These are phyloP conservation scores for Mystacornis crossleyi DNA, from an alignment of 2,113 vertebrate genomes.

Conservation along the genomic window DNA sequence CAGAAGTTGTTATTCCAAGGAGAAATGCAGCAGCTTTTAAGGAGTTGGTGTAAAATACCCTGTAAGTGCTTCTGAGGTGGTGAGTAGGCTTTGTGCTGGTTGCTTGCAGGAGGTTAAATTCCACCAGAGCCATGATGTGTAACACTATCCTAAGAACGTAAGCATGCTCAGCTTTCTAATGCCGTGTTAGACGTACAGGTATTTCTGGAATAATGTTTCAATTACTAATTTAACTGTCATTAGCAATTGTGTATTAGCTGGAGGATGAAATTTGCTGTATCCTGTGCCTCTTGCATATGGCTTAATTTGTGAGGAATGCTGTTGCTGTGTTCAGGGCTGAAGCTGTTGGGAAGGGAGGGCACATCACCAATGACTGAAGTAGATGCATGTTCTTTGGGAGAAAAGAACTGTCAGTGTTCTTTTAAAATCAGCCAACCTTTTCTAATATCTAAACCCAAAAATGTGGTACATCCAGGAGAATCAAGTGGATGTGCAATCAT, in stretches of 20 bases:
- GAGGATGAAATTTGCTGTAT: neutral
- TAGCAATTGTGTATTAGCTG: neutral
- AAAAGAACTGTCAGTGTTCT: neutral
- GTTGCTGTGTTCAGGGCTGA: neutral
- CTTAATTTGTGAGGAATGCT: neutral
- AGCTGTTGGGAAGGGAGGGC: rapidly evolving
- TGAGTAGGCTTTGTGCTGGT: neutral
- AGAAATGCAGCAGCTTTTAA: neutral
- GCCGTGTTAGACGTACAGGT: neutral
- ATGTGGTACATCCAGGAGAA: neutral
- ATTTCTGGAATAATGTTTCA: neutral
- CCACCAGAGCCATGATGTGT: neutral
- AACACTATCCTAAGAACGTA: neutral
- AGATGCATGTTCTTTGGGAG: neutral
- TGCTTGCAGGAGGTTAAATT: neutral
- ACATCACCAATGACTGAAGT: neutral
- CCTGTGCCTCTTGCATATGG: neutral
- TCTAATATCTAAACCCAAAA: neutral
- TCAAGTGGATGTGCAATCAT: neutral
- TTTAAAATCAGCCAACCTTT: neutral
- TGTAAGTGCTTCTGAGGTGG: neutral
- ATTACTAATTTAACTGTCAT: neutral
- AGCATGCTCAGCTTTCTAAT: neutral
- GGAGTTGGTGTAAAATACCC: neutral
- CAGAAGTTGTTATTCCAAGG: neutral